Base-by-base conservation (phyloP, 2,888 invertebrate species). In the Mystacides longicornis region DNA sequence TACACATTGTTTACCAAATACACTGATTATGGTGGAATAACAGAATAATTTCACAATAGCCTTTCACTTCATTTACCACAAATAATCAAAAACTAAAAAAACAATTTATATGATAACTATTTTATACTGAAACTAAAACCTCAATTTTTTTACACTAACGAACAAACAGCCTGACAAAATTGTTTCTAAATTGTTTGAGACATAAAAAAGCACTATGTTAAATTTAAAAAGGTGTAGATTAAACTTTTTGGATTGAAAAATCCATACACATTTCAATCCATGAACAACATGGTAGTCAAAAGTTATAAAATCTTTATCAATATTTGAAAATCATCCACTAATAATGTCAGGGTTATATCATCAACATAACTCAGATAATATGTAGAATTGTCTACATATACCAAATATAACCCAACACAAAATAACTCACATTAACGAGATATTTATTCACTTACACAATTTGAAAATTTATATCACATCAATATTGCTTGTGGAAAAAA, bases 1-100 rank as follows among this genome's bases (percentile, higher is more conserved):
- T 72, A 75, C 75, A 75, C 76, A 70, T 72, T 71, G n/a, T 7
- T 37, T 37, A 37, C 16, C 14, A 37, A 37, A 3, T 37, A 37
- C 37, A 73, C 73, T 72, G 73, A 71, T 37, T 27, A 20, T 27
- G 37, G 21, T 48, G 21, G 49, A 48, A 54, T 48, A n/a, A n/a
- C n/a, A 27, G 14, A 37, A 31, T 16, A 37, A 27, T 23, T 52
- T 23, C 45, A 52, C 45, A 45, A 14, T 45, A 20, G 20, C 23
- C 37, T 47, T 43, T 33, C 54, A 54, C 53, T 52, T 9, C 16
- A 20, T 42, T 46, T 46, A 46, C 46, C 7, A 46, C 46, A 46
- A 11, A 5, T 46, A 21, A 4, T 46, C 3, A 18, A 19, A 19
- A 21, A 21, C 46, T 20, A 46, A 19, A 21, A 19, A 3, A 11